Percentiles rank a stretch among this genome's conserved stretches.
Evolutionary conservation across 2,888 invertebrate genomes (phyloP).

Genomic region (Bhutanitis thaidina): DNA sequence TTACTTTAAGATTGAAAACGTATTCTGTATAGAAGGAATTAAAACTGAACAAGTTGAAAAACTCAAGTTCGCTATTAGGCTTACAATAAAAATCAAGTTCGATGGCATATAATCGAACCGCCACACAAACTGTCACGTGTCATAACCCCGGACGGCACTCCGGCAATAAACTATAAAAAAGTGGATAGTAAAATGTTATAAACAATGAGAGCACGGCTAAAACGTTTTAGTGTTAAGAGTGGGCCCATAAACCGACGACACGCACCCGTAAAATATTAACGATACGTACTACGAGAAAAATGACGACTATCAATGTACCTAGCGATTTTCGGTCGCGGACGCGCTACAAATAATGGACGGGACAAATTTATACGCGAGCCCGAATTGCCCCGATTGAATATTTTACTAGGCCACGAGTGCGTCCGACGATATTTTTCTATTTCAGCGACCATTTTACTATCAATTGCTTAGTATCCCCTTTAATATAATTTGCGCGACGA

Average conservation of each 20-base stretch:
- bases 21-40: neutral
- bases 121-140: slow-evolving; percentile 56
- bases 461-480: slow-evolving; percentile 76
- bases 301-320: slow-evolving; percentile 76
- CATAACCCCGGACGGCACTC: slow-evolving; percentile 63
- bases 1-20: neutral
- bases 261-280: slow-evolving; percentile 79
- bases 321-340: slow-evolving; percentile 75
- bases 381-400: slow-evolving; percentile 79
- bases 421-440: slow-evolving; percentile 77
- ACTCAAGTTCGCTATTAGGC: slow-evolving; percentile 13
- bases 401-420: slow-evolving; percentile 77
- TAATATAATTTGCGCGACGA: slow-evolving; percentile 67
- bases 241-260: slow-evolving; percentile 76
- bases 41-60: slow-evolving; percentile 3
- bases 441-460: slow-evolving; percentile 75
- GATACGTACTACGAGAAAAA: slow-evolving; percentile 73
- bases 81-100: slow-evolving; percentile 62
- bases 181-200: slow-evolving; percentile 76
- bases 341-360: slow-evolving; percentile 75
- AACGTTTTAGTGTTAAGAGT: slow-evolving; percentile 79
- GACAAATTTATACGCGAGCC: slow-evolving; percentile 75
- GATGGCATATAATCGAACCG: slow-evolving; percentile 59
- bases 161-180: slow-evolving; percentile 74
- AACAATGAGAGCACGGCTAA: slow-evolving; percentile 77